These are phyloP conservation scores for Pogonus chalceus DNA, from an alignment of 1,140 invertebrate species.

Conservation along the genomic window DNA sequence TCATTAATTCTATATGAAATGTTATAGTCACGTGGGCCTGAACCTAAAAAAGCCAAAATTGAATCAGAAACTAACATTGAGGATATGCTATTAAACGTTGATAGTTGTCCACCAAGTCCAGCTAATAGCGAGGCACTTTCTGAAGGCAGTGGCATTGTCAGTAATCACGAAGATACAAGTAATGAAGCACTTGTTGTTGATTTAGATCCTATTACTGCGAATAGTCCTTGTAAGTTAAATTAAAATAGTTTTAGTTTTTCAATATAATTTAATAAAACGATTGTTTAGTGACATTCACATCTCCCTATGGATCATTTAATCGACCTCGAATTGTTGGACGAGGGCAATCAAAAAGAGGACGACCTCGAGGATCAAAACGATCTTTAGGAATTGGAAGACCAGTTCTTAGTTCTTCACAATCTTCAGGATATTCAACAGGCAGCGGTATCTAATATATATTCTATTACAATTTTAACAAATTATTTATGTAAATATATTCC, in stretches of 20 bases:
- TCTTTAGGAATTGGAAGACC: conserved; percentile 26
- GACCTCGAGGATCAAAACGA: conserved; percentile 55
- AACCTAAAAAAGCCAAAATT: not conserved
- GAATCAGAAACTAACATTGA: not conserved
- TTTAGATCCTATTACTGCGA: not conserved
- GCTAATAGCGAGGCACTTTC: not conserved
- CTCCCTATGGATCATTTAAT: conserved; percentile 23
- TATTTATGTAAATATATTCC: not conserved
- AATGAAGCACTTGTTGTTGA: conserved; percentile 11
- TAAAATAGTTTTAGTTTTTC: not conserved
- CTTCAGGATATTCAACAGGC: not conserved
- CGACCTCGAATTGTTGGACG: conserved; percentile 43
- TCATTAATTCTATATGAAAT: not conserved
- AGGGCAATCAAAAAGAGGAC: conserved; percentile 51
- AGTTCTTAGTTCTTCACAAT: conserved; percentile 9
- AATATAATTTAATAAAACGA: not conserved
- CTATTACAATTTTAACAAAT: not conserved
- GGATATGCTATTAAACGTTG: not conserved
- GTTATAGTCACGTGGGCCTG: not conserved
- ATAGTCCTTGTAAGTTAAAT: not conserved
- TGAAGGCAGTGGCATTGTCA: not conserved
- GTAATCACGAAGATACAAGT: conserved; percentile 12
- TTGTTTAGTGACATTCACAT: not conserved
- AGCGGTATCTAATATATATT: not conserved
- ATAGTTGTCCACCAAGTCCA: not conserved